Percentiles rank a stretch among this genome's conserved stretches.
These are phyloP conservation scores for Enteromius fasciolatus DNA, from an alignment of 2,797 vertebrate species.

Conservation along the genomic window DNA sequence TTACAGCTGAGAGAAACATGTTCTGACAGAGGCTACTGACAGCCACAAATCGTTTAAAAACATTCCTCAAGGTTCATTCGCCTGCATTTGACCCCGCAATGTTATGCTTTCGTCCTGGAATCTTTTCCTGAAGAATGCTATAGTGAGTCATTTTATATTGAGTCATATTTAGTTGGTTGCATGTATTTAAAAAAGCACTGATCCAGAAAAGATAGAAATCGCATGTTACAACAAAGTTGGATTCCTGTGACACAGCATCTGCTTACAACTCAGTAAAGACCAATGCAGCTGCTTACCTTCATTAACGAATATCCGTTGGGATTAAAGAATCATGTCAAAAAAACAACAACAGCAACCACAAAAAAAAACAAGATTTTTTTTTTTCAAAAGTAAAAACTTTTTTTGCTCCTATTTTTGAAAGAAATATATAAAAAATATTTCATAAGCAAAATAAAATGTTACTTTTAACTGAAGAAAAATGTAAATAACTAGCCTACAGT, in stretches of 20 bases:
- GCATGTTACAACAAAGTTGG: conserved; percentile 2
- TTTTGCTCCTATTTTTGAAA: not conserved
- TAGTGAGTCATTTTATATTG: not conserved
- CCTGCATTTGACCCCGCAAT: not conserved
- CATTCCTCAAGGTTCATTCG: conserved; percentile 41
- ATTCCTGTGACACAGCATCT: conserved; percentile 1
- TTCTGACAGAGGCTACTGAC: conserved; percentile 21
- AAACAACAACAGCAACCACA: no score
- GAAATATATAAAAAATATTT: not conserved
- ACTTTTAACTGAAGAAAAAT: not conserved
- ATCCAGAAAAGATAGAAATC: not conserved
- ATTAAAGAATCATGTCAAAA: not conserved
- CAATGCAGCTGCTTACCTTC: conserved; percentile 19
- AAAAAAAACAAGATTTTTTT: no score
- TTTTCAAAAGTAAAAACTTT: not conserved
- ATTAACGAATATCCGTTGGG: not conserved
- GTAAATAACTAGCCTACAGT: not conserved
- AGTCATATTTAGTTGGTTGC: not conserved
- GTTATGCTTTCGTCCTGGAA: not conserved
- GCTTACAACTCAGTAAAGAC: not conserved
- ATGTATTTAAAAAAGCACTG: not conserved
- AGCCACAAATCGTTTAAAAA: conserved; percentile 26
- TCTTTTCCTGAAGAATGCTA: not conserved
- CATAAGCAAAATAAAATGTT: not conserved
- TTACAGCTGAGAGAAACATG: conserved; percentile 4